Percentiles rank a stretch among this genome's conserved stretches.
phyloP scores from a whole-genome alignment of 2,113 vertebrate genomes.

The Mormoops blainvillei region DNA sequence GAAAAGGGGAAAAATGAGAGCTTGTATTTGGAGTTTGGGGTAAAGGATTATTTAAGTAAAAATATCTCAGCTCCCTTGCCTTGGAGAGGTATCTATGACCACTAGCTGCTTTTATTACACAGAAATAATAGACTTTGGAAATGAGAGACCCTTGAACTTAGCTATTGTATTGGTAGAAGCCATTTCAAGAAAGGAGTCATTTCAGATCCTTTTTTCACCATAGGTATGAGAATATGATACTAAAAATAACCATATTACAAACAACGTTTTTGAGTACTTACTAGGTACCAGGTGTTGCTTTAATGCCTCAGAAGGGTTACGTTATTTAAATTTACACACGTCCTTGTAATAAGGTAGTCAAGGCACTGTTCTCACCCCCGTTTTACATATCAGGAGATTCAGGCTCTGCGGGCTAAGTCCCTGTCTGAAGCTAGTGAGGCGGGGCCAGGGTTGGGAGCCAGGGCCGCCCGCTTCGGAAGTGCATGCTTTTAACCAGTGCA shows the following conservation, averaged over 20 bases:
- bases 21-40: not conserved
- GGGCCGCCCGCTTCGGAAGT: not conserved
- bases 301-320: not conserved
- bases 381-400: not conserved
- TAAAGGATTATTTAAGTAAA: not conserved
- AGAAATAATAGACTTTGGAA: not conserved
- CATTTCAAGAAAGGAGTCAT: not conserved
- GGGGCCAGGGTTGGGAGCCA: not conserved
- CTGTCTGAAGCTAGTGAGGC: not conserved
- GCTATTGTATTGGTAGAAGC: not conserved
- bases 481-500: not conserved
- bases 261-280: not conserved
- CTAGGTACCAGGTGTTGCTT: not conserved
- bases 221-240: not conserved
- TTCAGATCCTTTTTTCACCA: slow-evolving; percentile 14
- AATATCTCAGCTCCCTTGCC: not conserved
- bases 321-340: not conserved
- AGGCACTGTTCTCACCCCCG: not conserved
- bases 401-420: not conserved
- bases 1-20: not conserved
- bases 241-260: not conserved
- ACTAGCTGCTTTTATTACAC: not conserved
- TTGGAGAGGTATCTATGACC: not conserved
- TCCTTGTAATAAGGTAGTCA: not conserved
- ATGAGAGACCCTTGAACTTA: not conserved